Evolutionary conservation across 2,888 invertebrate genomes (phyloP), one percentile per base, ranked within the genome.

Genomic region (Orchestes rusci): DNA sequence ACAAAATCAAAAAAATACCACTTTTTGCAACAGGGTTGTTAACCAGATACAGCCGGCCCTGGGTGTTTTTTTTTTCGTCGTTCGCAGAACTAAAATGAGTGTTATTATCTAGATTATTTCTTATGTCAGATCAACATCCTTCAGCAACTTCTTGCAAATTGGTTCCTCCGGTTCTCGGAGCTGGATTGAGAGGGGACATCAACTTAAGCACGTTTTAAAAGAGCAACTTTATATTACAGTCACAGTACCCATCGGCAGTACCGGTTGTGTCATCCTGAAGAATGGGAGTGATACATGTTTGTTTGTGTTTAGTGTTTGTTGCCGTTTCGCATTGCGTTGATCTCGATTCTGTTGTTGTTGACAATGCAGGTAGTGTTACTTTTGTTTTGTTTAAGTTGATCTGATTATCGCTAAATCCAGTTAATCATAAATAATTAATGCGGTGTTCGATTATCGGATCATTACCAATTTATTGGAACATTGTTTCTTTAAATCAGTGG

Each of bases 221-320:
- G 59, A 63, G 62, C 60, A 59, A 58, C 61, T 60, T 62, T 59
- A 59, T 58, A 59, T 63, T 64, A 62, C 58, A 60, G 56, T 59
- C 62, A 58, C 65, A 63, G 59, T 61, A 59, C 53, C 58, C 52
- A 60, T 53, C 54, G 48, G 40, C 36, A 41, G 43, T 44, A 40
- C 45, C 48, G 44, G 41, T 44, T 44, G 44, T 36, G 32, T 27
- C 20, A 31, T 40, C 29, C 48, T 40, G 37, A 48, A 43, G 35
- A 41, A 48, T 48, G 48, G 48, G 38, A 32, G 43, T 45, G 45
- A 45, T 42, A 45, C 45, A 36, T 35, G 33, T 42, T 49, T 45
- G 40, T 42, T 43, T 49, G 43, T 49, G 43, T 45, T 41, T 49
- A 37, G 38, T 49, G 38, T 38, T 42, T 23, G 16, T 43, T 43